These are phyloP conservation scores for Nomada flava DNA, from an alignment of 2,888 invertebrate species.

Conservation along the genomic window DNA sequence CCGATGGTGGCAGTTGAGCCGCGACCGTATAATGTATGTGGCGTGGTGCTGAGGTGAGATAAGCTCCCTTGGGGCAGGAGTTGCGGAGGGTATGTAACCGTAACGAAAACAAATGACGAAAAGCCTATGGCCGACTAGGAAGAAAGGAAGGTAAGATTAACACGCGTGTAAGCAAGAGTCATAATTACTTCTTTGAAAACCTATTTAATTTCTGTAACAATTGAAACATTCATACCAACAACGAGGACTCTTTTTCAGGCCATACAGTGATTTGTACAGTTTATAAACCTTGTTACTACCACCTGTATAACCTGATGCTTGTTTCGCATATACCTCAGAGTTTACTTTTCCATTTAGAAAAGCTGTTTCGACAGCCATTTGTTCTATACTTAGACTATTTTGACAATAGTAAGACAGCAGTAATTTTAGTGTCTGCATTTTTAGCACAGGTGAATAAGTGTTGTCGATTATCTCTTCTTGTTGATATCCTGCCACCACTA, in stretches of 20 bases:
- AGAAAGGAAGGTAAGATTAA: too few relatives aligned
- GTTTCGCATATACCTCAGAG: constrained; percentile 37
- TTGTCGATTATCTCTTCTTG: constrained; percentile 54
- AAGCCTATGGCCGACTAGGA: too few relatives aligned
- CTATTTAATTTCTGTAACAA: constrained; percentile 3
- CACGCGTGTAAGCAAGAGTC: constrained; percentile 36
- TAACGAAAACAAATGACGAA: too few relatives aligned
- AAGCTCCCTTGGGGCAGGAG: too few relatives aligned
- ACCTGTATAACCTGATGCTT: constrained; percentile 29
- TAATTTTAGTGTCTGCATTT: constrained; percentile 56
- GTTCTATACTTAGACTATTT: constrained; percentile 41
- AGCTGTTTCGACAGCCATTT: constrained; percentile 61
- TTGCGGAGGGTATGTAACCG: too few relatives aligned
- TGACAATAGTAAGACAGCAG: constrained; percentile 52
- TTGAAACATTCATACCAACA: constrained; percentile 41
- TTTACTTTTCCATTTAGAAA: constrained; percentile 35
- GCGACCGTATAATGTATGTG: too few relatives aligned
- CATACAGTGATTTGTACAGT: constrained; percentile 40
- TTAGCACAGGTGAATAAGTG: constrained; percentile 56
- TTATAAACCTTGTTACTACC: constrained; percentile 15
- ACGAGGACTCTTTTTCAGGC: constrained; percentile 34
- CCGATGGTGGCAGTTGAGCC: too few relatives aligned
- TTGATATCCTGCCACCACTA: constrained; percentile 59
- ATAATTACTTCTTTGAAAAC: constrained; percentile 17
- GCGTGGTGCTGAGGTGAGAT: too few relatives aligned